These are phyloP conservation scores for Musca vetustissima DNA, from an alignment of 1,140 invertebrate genomes.

Conservation along the genomic window DNA sequence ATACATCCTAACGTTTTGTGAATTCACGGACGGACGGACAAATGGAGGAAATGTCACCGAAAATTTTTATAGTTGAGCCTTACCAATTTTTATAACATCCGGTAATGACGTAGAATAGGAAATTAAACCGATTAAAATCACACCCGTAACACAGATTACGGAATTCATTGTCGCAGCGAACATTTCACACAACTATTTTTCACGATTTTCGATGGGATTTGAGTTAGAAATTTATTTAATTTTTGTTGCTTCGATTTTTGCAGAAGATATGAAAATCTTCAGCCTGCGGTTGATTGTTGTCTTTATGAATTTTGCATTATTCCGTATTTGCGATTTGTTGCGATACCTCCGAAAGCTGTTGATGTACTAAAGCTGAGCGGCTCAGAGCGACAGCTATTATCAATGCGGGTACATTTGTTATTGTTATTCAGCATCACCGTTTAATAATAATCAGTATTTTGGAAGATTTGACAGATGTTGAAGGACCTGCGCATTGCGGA, in stretches of 20 bases:
- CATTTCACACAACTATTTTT: neutral
- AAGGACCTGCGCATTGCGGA: too few species aligned
- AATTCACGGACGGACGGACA: neutral
- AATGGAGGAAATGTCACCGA: constrained; percentile 7
- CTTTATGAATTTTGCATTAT: neutral
- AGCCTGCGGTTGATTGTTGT: neutral
- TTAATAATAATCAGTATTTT: too few species aligned
- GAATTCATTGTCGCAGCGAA: neutral
- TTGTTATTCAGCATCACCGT: too few species aligned
- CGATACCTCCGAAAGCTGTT: constrained; percentile 1
- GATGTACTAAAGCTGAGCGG: constrained; percentile 16
- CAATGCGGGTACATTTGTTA: too few species aligned
- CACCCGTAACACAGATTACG: neutral
- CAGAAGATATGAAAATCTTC: neutral
- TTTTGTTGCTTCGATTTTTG: neutral
- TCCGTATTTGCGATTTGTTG: neutral
- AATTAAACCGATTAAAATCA: neutral
- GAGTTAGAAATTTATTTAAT: neutral
- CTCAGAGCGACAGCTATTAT: neutral
- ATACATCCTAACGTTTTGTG: constrained; percentile 8
- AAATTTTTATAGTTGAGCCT: constrained; percentile 31
- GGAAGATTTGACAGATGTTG: too few species aligned
- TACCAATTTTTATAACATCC: constrained; percentile 52
- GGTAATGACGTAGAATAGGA: constrained; percentile 34
- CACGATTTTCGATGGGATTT: neutral